Evolutionary conservation across 2,888 invertebrate genomes (phyloP).

Genomic region (Megaustenia siamemsis): DNA sequence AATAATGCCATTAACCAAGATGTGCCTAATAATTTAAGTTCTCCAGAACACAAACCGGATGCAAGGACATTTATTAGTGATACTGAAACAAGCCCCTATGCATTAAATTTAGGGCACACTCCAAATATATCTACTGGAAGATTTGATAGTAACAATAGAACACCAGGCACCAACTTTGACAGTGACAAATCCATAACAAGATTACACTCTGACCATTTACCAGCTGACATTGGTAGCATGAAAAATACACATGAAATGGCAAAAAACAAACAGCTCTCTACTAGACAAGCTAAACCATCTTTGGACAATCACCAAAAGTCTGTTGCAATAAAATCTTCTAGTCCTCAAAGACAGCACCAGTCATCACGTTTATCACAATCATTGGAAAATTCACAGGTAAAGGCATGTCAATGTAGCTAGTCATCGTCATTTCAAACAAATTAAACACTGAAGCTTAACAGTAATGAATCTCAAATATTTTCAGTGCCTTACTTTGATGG

Average conservation of each 20-base stretch:
- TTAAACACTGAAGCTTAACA: too few species aligned
- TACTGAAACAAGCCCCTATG: not conserved
- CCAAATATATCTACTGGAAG: not conserved
- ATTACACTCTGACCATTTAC: not conserved
- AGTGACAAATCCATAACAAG: not conserved
- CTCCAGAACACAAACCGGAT: not conserved
- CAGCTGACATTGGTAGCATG: not conserved
- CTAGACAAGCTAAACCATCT: not conserved
- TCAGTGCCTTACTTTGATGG: too few species aligned
- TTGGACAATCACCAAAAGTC: not conserved
- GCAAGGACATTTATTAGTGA: not conserved
- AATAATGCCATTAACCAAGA: not conserved
- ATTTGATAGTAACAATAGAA: not conserved
- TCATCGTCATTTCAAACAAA: not conserved
- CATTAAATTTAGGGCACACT: not conserved
- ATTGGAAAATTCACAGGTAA: constrained; percentile 36
- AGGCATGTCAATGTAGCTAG: too few species aligned
- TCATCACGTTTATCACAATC: constrained; percentile 11
- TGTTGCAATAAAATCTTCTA: constrained; percentile 2
- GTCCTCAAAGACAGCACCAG: not conserved
- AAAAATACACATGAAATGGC: not conserved
- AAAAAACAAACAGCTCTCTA: not conserved
- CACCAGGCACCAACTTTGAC: not conserved
- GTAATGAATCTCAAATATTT: too few species aligned
- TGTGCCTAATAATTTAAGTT: not conserved